These are phyloP conservation scores for Drosophila bunnanda DNA, from an alignment of 2,888 invertebrate species.

Conservation along the genomic window DNA sequence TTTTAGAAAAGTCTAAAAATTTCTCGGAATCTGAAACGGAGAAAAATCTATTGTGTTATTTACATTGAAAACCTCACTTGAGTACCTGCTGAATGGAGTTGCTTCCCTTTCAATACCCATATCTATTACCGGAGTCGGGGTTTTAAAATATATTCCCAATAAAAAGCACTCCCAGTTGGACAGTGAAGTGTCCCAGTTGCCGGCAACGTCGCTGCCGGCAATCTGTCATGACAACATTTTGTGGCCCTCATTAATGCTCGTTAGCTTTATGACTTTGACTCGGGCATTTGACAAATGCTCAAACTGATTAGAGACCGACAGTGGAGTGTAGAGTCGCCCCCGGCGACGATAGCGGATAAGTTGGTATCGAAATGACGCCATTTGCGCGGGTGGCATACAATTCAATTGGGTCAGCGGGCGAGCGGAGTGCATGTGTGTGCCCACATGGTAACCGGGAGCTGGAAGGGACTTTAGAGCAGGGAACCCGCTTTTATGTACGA, in stretches of 20 bases:
- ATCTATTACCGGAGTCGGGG: background rate
- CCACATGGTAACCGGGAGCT: constrained; percentile 26
- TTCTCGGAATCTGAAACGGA: background rate
- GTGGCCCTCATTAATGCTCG: constrained; percentile 51
- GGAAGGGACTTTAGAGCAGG: constrained; percentile 20
- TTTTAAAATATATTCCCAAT: background rate
- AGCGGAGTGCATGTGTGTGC: constrained; percentile 14
- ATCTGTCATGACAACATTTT: constrained; percentile 53
- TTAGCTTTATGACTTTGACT: constrained; percentile 54
- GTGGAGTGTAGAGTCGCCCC: constrained; percentile 43
- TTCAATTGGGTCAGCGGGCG: constrained; percentile 50
- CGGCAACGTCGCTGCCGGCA: constrained; percentile 24
- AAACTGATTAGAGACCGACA: constrained; percentile 45
- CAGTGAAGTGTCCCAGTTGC: constrained; percentile 5
- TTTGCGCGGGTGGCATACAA: constrained; percentile 41
- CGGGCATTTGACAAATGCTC: constrained; percentile 51
- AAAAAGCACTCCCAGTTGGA: background rate
- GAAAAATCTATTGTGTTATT: background rate
- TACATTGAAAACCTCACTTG: background rate
- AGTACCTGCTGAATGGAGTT: background rate
- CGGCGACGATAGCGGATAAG: constrained; percentile 30
- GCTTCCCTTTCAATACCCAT: background rate
- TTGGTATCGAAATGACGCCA: constrained; percentile 54
- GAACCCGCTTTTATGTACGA: constrained; percentile 64
- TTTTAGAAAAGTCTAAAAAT: background rate